Base-by-base conservation (phyloP, 2,888 invertebrate genomes). In the Meghimatium bilineatum region DNA sequence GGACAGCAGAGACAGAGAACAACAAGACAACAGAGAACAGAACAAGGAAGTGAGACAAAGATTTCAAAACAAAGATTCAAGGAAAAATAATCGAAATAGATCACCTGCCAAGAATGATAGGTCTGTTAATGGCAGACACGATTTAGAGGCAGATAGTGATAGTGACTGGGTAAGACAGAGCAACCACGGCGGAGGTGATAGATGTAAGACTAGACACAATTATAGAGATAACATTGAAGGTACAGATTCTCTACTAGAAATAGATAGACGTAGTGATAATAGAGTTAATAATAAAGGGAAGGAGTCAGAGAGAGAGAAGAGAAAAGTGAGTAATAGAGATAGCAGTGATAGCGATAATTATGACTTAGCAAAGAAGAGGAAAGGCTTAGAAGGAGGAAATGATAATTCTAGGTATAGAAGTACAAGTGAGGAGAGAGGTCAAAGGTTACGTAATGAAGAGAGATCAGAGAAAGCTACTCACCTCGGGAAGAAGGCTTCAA, bases 221-320 rank as follows among this genome's bases (percentile, higher is more conserved):
- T 63, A 69, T n/a, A 77, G 66, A 67, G 60, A 44, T 49, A 77
- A 60, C 6, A 14, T 8, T 63, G 29, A 26, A 12, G 36, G 32
- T 49, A 76, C 23, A 34, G 52, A 76, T 52, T 60, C 67, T 26
- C 32, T 44, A n/a, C 36, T 34, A 26, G 44, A 67, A 17, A 34
- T 34, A 23, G 23, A 32, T 20, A 38, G 49, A 29, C 49, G 82
- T 67, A 74, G 56, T 63, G 32, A 66, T 63, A 26, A 66, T 44
- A 82, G 52, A 17, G 69, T 32, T 36, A 32, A 29, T 32, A 67
- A 44, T 14, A 83, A 80, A 76, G 75, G 71, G 1, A 72, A 82
- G 60, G 52, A 76, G 56, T 69, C 60, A 34, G 75, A 81, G 32
- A 82, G 29, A 77, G 32, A 78, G 34, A 79, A 71, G 79, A 84